phyloP scores from a whole-genome alignment of 2,113 vertebrate genomes.

The Delphinapterus leucas region DNA sequence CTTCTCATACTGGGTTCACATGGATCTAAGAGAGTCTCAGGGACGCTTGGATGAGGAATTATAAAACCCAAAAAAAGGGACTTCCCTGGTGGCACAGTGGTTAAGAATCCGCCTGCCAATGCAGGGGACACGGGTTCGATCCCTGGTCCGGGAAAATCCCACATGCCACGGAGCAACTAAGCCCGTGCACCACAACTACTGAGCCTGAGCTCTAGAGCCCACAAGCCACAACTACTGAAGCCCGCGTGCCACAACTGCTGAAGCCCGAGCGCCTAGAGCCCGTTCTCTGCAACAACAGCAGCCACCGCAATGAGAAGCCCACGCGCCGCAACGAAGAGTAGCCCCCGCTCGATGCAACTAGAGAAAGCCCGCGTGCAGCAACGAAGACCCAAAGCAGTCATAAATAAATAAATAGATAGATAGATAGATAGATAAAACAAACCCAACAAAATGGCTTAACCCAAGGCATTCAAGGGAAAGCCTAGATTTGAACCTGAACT shows the following conservation, averaged over 20 bases:
- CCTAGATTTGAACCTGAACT: neutral
- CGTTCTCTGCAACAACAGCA: no score
- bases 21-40: neutral
- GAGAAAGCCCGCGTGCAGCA: fast-evolving
- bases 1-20: neutral
- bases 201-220: no score
- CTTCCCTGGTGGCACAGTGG: no score
- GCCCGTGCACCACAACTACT: no score
- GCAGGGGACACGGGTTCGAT: no score
- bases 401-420: no score
- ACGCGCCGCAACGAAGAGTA: fast-evolving
- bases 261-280: no score
- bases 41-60: neutral
- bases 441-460: neutral
- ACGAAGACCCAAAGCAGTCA: no score
- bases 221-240: no score
- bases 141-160: no score
- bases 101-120: no score
- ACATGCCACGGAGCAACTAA: fast-evolving
- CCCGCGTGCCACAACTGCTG: no score
- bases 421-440: neutral
- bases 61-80: neutral
- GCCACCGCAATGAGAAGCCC: fast-evolving
- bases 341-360: fast-evolving
- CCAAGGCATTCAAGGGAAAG: neutral